Base-by-base conservation (phyloP, 2,888 invertebrate genomes). In the Drosophila ezoana region DNA sequence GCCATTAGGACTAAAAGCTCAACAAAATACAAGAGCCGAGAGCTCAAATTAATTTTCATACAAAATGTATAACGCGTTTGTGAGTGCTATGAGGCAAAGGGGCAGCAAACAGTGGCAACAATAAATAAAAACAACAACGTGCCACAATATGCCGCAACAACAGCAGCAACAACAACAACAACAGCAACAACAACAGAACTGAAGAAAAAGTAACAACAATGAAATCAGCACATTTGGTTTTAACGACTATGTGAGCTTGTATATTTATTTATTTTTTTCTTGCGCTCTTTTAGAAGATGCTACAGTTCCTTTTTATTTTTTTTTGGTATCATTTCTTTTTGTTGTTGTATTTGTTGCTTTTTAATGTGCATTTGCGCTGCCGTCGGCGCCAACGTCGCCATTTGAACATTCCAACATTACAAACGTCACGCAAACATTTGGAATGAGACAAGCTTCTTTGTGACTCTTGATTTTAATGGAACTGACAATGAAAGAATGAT, bases 161-260 rank as follows among this genome's bases (percentile, higher is more conserved):
- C 47, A 61, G 45, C 67, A 66, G 48, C 53, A 69, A 33, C 38
- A 18, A 20, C 20, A 44, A n/a, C 72, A 43, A 38, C 72, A 57
- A 43, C 47, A 61, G 45, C 67, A 66, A 53, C 53, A 69, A 33
- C 38, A 18, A 20, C 20, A 44, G 1, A 16, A 16, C 32, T 40
- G 38, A 44, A 8, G n/a, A 47, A 37, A 37, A 14, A 16, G 38
- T 48, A 59, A 58, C 68, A 76, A 75, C 72, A 72, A 76, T 76
- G 76, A 84, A 83, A 86, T 83, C 87, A 86, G 87, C 87, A 86
- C 85, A 86, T 85, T 85, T 85, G 85, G 82, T 81, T 84, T 86
- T 85, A 85, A 85, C 86, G 85, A 86, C 84, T 86, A 75, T 83
- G 72, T 80, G 75, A 72, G 56, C 37, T n/a, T 76, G 43, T 41